Evolutionary conservation across 2,113 vertebrate species (phyloP), one percentile per base, ranked within the genome.

Genomic region (Galbula dea): DNA sequence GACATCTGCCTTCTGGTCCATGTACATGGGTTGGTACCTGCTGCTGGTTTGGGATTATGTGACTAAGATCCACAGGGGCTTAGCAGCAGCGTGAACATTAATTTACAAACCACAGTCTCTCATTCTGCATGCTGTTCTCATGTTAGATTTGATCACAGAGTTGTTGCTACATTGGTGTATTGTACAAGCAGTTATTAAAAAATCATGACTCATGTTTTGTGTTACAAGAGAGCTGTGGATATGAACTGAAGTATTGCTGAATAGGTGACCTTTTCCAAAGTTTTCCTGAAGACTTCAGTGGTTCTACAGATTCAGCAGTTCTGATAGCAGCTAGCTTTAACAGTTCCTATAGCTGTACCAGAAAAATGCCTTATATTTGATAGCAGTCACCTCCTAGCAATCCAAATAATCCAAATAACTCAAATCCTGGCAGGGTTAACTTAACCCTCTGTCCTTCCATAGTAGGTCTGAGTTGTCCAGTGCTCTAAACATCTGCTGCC

Each of bases 1-100:
- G 66, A 32, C 7, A 9, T 29, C 39, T 65, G 55, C 55, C 13
- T 52, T 49, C 18, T 77, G 49, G 49, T 37, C 24, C 0, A 0
- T 1, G 4, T 15, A 9, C 4, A 5, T 20, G 68, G 23, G 49
- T 62, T 9, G 7, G 37, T 87, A 37, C 49, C 32, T 16, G 6
- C 24, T n/a, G 49, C 55, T 81, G 46, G 10, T n/a, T 21, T 0
- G 2, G 14, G 23, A n/a, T 52, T 63, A 39, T 37, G 41, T 51
- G 27, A 10, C 13, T 16, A 34, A 86, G 8, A 61, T 80, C n/a
- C 18, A 21, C 17, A 21, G 41, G 32, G 30, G 19, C 3, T 59
- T 49, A 74, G 37, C 45, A 86, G 72, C 29, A 72, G 34, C 59
- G 19, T 73, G 58, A 76, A 39, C 37, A 5, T 29, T 11, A 19